A percentile compares a stretch with the other conserved stretches of the same genome.
Evolutionary conservation across 53 echinoderm and acorn worm species (phyloP).

Genomic region (Antedon mediterranea): DNA sequence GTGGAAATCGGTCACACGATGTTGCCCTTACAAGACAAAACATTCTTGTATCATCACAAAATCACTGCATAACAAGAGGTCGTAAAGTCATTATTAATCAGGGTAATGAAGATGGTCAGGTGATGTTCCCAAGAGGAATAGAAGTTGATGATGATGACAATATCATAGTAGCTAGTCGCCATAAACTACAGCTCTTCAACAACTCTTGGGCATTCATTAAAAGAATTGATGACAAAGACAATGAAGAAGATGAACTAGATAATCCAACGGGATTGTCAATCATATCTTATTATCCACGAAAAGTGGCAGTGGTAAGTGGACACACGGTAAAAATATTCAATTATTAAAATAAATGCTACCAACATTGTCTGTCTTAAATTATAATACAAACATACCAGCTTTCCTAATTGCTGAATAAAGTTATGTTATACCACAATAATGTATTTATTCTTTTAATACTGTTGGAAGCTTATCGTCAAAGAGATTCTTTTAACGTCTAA

Average conservation of each 20-base stretch:
- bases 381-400: no score
- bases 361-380: no score
- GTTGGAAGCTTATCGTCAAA: no score
- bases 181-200: neutral
- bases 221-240: constrained; percentile 1
- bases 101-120: neutral
- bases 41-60: neutral
- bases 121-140: neutral
- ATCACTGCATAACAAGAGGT: neutral
- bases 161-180: neutral
- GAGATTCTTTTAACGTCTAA: no score
- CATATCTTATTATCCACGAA: neutral
- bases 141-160: neutral
- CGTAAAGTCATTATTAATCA: neutral
- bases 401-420: no score
- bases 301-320: neutral
- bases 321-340: neutral
- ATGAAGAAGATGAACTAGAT: neutral
- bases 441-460: no score
- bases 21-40: neutral
- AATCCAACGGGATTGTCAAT: neutral
- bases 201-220: neutral
- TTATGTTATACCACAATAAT: no score
- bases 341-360: no score
- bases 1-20: no score